Evolutionary conservation across 2,888 invertebrate genomes (phyloP).

Genomic region (Lithosia quadra): DNA sequence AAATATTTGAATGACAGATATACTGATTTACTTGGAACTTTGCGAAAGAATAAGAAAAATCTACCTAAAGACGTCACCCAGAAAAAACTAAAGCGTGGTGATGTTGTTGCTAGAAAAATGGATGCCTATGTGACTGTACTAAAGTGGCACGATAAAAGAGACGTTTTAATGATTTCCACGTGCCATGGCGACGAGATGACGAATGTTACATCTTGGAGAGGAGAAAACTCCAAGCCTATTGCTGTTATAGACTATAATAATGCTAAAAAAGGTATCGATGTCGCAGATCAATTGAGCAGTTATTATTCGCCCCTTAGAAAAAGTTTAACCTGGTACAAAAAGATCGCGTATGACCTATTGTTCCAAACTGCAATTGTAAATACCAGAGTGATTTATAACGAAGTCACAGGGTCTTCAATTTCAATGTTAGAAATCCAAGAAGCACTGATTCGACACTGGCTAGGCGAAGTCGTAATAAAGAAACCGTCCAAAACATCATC

Average conservation of each 20-base stretch:
- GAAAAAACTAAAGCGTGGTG: constrained; percentile 14
- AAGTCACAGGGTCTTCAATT: constrained; percentile 21
- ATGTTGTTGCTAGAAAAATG: constrained; percentile 26
- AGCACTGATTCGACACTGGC: constrained; percentile 29
- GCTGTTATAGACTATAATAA: constrained; percentile 31
- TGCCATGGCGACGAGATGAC: constrained; percentile 13
- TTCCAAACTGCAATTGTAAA: constrained; percentile 27
- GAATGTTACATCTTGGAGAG: constrained; percentile 16
- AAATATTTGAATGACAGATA: constrained; percentile 21
- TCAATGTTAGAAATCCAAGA: constrained; percentile 24
- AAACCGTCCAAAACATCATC: not conserved
- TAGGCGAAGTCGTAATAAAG: constrained; percentile 12
- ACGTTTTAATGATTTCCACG: constrained; percentile 26
- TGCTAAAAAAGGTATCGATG: constrained; percentile 33
- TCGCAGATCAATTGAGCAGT: constrained; percentile 27
- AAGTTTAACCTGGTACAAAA: constrained; percentile 29
- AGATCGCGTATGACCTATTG: constrained; percentile 24
- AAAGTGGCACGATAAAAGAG: constrained; percentile 26
- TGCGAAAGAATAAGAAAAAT: constrained; percentile 18
- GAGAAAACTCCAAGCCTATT: constrained; percentile 17
- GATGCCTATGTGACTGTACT: constrained; percentile 33
- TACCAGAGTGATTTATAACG: constrained; percentile 27
- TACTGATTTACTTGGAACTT: constrained; percentile 26
- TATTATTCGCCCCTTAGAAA: constrained; percentile 31
- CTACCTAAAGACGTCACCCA: constrained; percentile 1